phyloP scores from a whole-genome alignment of 2,113 vertebrate genomes.

The Mola mola region DNA sequence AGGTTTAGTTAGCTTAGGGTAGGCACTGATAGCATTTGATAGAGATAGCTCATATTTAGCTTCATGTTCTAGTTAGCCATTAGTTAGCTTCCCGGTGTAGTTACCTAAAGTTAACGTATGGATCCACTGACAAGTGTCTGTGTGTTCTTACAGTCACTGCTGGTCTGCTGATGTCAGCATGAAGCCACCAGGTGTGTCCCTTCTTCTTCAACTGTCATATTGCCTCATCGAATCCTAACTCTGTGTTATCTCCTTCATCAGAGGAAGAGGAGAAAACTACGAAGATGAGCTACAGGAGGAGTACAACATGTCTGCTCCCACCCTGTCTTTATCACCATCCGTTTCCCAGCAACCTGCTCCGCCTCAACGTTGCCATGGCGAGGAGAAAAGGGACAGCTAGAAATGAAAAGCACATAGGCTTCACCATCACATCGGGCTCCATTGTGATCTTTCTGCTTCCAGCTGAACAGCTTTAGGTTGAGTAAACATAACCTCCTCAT shows the following conservation, averaged over 20 bases:
- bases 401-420: no score
- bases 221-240: neutral
- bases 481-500: no score
- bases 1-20: neutral
- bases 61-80: no score
- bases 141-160: conserved; percentile 68
- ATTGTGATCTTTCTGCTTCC: no score
- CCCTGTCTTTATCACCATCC: neutral
- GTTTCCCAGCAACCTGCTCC: conserved; percentile 1
- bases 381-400: neutral
- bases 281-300: neutral
- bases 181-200: conserved; percentile 51
- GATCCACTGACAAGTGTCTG: no score
- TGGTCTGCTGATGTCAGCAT: conserved; percentile 77
- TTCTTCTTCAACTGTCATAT: neutral
- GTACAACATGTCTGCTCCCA: neutral
- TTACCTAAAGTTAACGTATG: no score
- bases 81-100: no score
- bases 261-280: neutral
- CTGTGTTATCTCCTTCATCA: neutral
- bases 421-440: no score
- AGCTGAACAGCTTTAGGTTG: no score
- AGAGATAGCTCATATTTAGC: neutral
- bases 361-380: neutral
- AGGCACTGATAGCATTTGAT: neutral